Evolutionary conservation across 2,888 invertebrate species (phyloP), one percentile per base, ranked within the genome.

Genomic region (Thyatira batis): DNA sequence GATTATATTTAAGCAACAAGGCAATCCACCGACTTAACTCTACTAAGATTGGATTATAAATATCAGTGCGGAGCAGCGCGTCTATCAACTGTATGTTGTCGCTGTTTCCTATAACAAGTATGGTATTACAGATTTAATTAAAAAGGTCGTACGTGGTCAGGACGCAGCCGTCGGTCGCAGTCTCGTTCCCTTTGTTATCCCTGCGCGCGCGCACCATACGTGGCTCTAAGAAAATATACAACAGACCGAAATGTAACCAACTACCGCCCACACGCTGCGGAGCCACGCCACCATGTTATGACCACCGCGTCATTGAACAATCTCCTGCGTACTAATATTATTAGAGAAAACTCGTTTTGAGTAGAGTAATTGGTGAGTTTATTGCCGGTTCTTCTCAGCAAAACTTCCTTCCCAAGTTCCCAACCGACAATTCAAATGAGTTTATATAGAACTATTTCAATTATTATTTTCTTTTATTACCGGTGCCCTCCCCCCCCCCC

Each of bases 151-250:
- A 74, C 69, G 65, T 66, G 61, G 69, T 64, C 84, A 80, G 86
- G 84, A 87, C 85, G 80, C 82, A 77, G 72, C 81, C 82, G 79
- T 84, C 84, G 76, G 76, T 67, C 60, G 63, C n/a, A n/a, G n/a
- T 39, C 30, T 30, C 39, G 33, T n/a, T 39, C 84, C 84, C 87
- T 84, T 84, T 89, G 84, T 89, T 88, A 80, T 84, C 80, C 57
- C 79, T 76, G 76, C 39, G 17, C 39, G 5, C 17, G 77, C 72
- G 65, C 69, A 73, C 80, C 79, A 71, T 78, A 73, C 80, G 83
- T 76, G 80, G 82, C 80, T 76, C 78, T 86, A 87, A 78, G 75
- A 87, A 86, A 89, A 89, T 89, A 89, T 86, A 88, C 89, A 89
- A 73, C 60, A 63, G 72, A 84, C 87, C 81, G 62, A 87, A 87